phyloP scores from a whole-genome alignment of 1,140 invertebrate species.

The Anadara kagoshimensis region DNA sequence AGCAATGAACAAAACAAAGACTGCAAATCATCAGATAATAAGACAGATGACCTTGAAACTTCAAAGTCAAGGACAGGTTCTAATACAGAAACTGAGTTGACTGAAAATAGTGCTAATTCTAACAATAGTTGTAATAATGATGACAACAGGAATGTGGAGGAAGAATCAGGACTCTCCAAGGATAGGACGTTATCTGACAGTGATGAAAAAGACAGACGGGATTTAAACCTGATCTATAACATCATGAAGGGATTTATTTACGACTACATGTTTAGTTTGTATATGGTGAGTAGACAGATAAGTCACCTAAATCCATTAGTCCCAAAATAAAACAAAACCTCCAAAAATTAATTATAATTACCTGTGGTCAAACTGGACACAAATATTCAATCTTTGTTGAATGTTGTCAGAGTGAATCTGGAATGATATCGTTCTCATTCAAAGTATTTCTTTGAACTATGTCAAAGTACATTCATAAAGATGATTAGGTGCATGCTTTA shows the following conservation, averaged over 20 bases:
- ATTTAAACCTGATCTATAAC: conserved; percentile 24
- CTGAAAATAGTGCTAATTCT: neutral
- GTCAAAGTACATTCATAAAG: too few relatives aligned
- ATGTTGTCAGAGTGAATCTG: too few relatives aligned
- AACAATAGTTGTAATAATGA: neutral
- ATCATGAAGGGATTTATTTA: conserved; percentile 35
- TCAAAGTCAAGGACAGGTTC: neutral
- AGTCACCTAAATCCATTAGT: neutral
- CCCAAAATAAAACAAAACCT: neutral
- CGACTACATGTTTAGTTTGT: conserved; percentile 29
- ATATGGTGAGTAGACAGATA: conserved; percentile 25
- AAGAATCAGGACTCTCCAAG: neutral
- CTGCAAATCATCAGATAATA: neutral
- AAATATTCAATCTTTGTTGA: too few relatives aligned
- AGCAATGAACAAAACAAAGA: neutral
- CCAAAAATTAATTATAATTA: neutral
- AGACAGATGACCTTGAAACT: neutral
- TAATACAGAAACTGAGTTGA: conserved; percentile 3
- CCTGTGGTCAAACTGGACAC: too few relatives aligned
- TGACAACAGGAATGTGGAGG: neutral
- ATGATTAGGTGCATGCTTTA: too few relatives aligned
- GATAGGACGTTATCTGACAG: neutral
- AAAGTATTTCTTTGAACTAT: too few relatives aligned
- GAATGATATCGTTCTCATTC: too few relatives aligned
- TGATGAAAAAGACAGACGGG: conserved; percentile 11